Base-by-base conservation (phyloP, 2,888 invertebrate genomes). In the Drosophila anomalata region DNA sequence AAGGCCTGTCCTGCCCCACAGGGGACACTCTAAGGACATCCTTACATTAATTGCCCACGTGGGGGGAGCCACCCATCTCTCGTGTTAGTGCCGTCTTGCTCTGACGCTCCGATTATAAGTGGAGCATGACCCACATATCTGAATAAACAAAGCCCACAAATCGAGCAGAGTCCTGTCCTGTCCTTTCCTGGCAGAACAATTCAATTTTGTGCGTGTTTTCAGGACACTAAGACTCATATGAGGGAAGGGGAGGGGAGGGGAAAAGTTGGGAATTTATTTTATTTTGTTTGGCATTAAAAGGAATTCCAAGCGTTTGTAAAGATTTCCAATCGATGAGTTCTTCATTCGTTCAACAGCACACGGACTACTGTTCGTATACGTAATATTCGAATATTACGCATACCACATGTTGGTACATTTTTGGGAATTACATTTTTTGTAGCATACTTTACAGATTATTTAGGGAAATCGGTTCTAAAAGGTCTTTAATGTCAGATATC, bases 111-210 rank as follows among this genome's bases (percentile, higher is more conserved):
- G 48, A 63, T 46, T 55, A 39, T 55, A 84, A 80, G 58, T 83
- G 61, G 88, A 74, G 77, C 89, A 81, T 81, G 81, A 81, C 81
- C 81, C 66, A 81, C 81, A 87, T 87, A 55, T 22, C n/a, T 20
- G 47, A 52, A 53, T 54, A 70, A 72, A 75, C 69, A 57, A 53
- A 58, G 51, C 70, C 50, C 48, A 72, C 67, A 60, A 70, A 62
- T 59, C 66, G 70, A 56, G 44, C 69, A 47, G 24, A 70, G 41
- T 41, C 41, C 36, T 36, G 12, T 22, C 22, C 22, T 22, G 5
- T 5, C 11, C 61, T 29, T 20, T 46, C 36, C 65, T 47, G 57
- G 29, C 46, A 57, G 56, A 65, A 69, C 70, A 65, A 47, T 69
- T 56, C n/a, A 39, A 69, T 39, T 56, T 36, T 9, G 33, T 65